Percentiles rank a stretch among this genome's conserved stretches.
phyloP scores from a whole-genome alignment of 2,113 vertebrate species.

The Eira barbara region DNA sequence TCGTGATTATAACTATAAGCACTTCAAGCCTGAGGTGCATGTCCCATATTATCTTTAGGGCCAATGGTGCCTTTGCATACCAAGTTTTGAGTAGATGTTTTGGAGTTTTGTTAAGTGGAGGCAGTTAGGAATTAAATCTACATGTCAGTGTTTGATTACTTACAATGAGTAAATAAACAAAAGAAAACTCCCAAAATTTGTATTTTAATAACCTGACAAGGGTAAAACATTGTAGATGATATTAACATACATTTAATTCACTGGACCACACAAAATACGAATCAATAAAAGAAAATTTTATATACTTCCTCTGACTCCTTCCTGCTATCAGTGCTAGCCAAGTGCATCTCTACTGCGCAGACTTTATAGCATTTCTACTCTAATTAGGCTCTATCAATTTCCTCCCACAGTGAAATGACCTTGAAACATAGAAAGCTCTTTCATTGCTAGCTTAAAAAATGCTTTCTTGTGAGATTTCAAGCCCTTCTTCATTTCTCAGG shows the following conservation, averaged over 20 bases:
- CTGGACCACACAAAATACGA: conserved; percentile 66
- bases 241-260: conserved; percentile 69
- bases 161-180: conserved; percentile 43
- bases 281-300: conserved; percentile 64
- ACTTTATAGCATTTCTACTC: conserved; percentile 45
- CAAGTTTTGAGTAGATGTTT: neutral
- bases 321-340: neutral
- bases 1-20: neutral
- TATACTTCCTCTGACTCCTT: conserved; percentile 46
- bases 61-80: neutral
- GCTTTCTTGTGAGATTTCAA: conserved; percentile 52
- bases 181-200: neutral
- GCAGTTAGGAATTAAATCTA: neutral
- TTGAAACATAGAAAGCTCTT: conserved; percentile 52
- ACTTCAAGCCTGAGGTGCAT: neutral
- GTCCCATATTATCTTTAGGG: neutral
- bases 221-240: conserved; percentile 38
- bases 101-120: neutral
- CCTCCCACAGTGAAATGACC: conserved; percentile 69
- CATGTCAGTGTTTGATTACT: neutral
- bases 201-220: conserved; percentile 34
- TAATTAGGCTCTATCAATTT: conserved; percentile 67
- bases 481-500: neutral
- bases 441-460: conserved; percentile 33
- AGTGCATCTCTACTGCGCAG: neutral